Conservation (phyloP, 1,140 invertebrate genomes). For the Leptinotarsa lineolata region DNA sequence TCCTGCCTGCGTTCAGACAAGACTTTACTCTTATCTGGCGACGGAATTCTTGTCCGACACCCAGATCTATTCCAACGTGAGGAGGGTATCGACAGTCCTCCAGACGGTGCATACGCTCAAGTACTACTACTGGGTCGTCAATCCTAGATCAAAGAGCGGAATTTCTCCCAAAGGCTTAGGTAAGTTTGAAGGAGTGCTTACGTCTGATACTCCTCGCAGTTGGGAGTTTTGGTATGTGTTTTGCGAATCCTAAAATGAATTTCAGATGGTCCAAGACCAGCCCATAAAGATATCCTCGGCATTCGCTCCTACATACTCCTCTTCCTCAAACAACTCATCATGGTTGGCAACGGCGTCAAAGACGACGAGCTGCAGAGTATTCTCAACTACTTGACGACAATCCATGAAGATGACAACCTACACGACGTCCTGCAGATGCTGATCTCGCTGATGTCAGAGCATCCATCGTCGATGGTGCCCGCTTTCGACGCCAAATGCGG, state of each 20-base stretch:
- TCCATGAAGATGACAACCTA: conserved; percentile 98
- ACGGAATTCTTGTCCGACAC: conserved; percentile 97
- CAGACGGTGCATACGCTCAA: conserved; percentile 98
- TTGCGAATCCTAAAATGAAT: conserved; percentile 23
- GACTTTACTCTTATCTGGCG: conserved; percentile 95
- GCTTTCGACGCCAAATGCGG: conserved; percentile 98
- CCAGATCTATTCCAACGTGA: conserved; percentile 96
- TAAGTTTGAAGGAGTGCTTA: conserved; percentile 58
- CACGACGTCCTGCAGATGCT: conserved; percentile 97
- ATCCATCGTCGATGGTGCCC: conserved; percentile 97
- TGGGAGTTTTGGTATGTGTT: too few relatives aligned
- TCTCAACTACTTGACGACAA: conserved; percentile 95
- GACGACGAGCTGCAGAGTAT: conserved; percentile 98
- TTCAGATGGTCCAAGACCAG: conserved; percentile 90
- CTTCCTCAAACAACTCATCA: conserved; percentile 94
- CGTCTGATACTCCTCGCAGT: too few relatives aligned
- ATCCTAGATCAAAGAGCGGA: conserved; percentile 91
- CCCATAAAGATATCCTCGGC: conserved; percentile 90
- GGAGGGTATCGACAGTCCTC: conserved; percentile 94
- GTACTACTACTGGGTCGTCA: conserved; percentile 99
- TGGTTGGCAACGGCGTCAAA: conserved; percentile 95
- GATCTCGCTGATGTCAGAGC: conserved; percentile 95
- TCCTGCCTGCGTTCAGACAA: conserved; percentile 92
- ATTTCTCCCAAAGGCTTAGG: conserved; percentile 93
- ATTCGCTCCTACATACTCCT: conserved; percentile 94